A percentile compares a stretch with the other conserved stretches of the same genome.
Evolutionary conservation across 64 coral and sea anemone genomes (phyloP).

Genomic region (Acropora tenuis): DNA sequence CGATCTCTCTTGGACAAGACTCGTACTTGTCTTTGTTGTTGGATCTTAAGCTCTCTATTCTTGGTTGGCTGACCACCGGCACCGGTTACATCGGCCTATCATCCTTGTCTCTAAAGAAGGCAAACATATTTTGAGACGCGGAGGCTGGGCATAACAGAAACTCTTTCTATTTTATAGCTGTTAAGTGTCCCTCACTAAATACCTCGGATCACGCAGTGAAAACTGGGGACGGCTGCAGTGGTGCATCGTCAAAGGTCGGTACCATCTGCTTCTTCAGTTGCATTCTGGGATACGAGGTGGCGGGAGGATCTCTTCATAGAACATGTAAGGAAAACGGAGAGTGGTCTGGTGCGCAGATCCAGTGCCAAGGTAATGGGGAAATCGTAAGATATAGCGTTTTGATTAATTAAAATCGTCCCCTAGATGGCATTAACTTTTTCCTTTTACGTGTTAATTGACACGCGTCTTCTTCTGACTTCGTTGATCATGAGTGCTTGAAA

Average conservation of each 20-base stretch:
- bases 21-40: too few relatives aligned
- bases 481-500: background rate
- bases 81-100: too few relatives aligned
- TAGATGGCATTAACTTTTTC: background rate
- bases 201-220: background rate
- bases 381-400: background rate
- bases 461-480: background rate
- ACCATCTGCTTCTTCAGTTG: slow-evolving; percentile 49
- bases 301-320: slow-evolving; percentile 27
- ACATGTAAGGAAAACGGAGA: slow-evolving; percentile 24
- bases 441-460: background rate
- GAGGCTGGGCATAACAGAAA: background rate
- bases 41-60: too few relatives aligned
- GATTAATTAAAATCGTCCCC: background rate
- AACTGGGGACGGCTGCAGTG: slow-evolving; percentile 27
- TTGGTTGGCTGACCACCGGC: background rate
- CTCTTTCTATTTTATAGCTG: slow-evolving; percentile 20
- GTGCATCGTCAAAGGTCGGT: background rate
- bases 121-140: background rate
- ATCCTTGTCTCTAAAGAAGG: too few relatives aligned
- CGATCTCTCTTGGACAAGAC: too few relatives aligned
- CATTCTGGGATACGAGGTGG: slow-evolving; percentile 22
- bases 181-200: slow-evolving; percentile 6
- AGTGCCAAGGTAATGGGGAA: slow-evolving; percentile 28
- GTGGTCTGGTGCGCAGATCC: slow-evolving; percentile 45